phyloP scores from a whole-genome alignment of 2,797 vertebrate genomes.

The Alectoris magna region DNA sequence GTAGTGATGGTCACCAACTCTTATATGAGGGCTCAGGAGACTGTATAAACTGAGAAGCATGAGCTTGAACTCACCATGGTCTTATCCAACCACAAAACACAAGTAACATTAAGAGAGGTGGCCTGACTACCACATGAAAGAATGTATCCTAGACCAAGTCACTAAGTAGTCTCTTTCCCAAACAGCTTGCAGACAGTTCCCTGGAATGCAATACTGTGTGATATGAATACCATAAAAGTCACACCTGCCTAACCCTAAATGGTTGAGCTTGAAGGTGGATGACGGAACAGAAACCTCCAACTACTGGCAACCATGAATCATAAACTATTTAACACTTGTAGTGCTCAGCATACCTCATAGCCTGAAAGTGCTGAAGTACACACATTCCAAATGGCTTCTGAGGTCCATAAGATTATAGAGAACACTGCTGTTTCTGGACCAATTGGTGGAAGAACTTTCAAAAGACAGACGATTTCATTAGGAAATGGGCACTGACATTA shows the following conservation, averaged over 20 bases:
- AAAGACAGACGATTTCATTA: background rate
- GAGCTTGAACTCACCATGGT: background rate
- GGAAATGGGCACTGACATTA: background rate
- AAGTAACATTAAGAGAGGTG: background rate
- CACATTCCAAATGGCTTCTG: slow-evolving; percentile 3
- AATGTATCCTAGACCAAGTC: background rate
- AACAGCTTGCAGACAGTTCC: background rate
- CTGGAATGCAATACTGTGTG: slow-evolving; percentile 14
- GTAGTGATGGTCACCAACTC: background rate
- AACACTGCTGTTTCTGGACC: background rate
- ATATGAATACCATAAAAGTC: slow-evolving; percentile 1
- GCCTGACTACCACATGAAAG: slow-evolving; percentile 19
- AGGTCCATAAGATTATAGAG: background rate
- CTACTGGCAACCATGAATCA: background rate
- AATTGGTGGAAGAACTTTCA: slow-evolving; percentile 3
- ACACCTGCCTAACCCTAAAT: background rate
- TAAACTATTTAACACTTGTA: background rate
- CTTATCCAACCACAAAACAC: slow-evolving; percentile 6
- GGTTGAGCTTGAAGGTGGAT: background rate
- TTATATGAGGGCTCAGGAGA: background rate
- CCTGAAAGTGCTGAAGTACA: background rate
- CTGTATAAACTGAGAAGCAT: background rate
- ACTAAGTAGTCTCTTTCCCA: slow-evolving; percentile 14
- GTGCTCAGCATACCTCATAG: background rate
- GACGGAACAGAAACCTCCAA: background rate